These are phyloP conservation scores for Ovibos moschatus DNA, from an alignment of 2,113 vertebrate genomes.

Conservation along the genomic window DNA sequence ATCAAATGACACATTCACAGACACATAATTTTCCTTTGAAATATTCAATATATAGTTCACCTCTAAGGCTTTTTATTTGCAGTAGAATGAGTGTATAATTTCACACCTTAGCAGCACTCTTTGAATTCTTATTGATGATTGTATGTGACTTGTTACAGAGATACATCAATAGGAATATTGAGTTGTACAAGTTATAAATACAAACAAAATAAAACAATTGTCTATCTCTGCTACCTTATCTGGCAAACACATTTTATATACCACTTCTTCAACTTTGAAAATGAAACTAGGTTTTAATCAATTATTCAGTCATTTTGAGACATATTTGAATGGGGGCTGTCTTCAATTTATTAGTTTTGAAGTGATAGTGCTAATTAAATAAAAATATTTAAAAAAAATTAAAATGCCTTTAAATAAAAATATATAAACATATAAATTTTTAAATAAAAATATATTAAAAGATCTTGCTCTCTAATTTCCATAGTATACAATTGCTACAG, in stretches of 20 bases:
- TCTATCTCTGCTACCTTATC: conserved; percentile 20
- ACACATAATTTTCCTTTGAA: conserved; percentile 64
- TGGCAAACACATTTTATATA: conserved; percentile 24
- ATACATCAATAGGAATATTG: conserved; percentile 51
- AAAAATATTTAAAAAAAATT: background rate
- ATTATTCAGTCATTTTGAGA: conserved; percentile 30
- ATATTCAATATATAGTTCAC: conserved; percentile 54
- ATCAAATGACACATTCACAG: conserved; percentile 45
- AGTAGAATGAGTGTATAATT: conserved; percentile 63
- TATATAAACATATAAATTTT: background rate
- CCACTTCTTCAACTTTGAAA: conserved; percentile 50
- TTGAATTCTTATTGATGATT: conserved; percentile 73
- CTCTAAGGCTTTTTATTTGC: conserved; percentile 61
- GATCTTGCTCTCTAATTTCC: background rate
- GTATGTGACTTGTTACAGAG: conserved; percentile 66
- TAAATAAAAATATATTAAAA: conserved; percentile 25
- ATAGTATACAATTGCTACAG: background rate
- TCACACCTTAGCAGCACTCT: conserved; percentile 42
- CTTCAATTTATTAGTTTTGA: conserved; percentile 33
- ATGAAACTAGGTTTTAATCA: conserved; percentile 41
- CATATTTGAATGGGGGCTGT: conserved; percentile 17
- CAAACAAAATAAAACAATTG: conserved; percentile 49
- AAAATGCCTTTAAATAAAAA: background rate
- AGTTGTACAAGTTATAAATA: conserved; percentile 47
- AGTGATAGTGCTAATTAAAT: background rate